phyloP scores from a whole-genome alignment of 1,140 invertebrate species.

The Phenacoccus solenopsis region DNA sequence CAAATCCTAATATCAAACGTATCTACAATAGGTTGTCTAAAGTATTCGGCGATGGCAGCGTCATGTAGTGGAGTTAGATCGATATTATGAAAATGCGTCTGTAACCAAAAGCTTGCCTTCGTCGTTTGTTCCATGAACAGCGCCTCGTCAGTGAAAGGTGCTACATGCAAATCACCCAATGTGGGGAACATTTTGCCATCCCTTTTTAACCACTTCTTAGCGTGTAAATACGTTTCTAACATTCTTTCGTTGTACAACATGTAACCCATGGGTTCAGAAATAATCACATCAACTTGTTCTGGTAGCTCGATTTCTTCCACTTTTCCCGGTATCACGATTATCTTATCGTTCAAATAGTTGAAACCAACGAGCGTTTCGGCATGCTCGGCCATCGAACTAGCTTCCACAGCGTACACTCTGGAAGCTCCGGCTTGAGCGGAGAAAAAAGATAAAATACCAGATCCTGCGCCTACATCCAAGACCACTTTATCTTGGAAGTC shows the following conservation, averaged over 20 bases:
- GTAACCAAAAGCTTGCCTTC: slow-evolving; percentile 98
- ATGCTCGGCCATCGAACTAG: slow-evolving; percentile 95
- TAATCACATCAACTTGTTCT: slow-evolving; percentile 91
- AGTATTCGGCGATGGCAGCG: slow-evolving; percentile 93
- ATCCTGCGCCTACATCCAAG: slow-evolving; percentile 92
- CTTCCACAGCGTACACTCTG: slow-evolving; percentile 96
- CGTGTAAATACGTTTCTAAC: slow-evolving; percentile 97
- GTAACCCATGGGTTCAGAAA: slow-evolving; percentile 99
- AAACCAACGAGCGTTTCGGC: slow-evolving; percentile 82
- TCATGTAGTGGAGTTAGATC: slow-evolving; percentile 81
- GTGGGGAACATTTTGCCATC: slow-evolving; percentile 94
- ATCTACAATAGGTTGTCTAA: slow-evolving; percentile 96
- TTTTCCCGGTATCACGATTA: slow-evolving; percentile 91
- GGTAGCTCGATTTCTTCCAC: slow-evolving; percentile 96
- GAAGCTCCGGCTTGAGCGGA: slow-evolving; percentile 93
- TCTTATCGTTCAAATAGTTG: slow-evolving; percentile 76
- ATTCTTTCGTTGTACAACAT: slow-evolving; percentile 99
- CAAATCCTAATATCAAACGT: slow-evolving; percentile 98
- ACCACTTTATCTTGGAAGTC: slow-evolving; percentile 91
- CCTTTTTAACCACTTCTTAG: slow-evolving; percentile 93
- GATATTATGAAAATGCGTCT: slow-evolving; percentile 96
- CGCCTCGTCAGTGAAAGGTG: slow-evolving; percentile 96
- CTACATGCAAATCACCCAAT: slow-evolving; percentile 89
- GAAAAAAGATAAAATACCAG: slow-evolving; percentile 97
- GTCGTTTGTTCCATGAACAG: slow-evolving; percentile 97